Base-by-base conservation (phyloP, 2,888 invertebrate species). In the Hypsopygia costalis region DNA sequence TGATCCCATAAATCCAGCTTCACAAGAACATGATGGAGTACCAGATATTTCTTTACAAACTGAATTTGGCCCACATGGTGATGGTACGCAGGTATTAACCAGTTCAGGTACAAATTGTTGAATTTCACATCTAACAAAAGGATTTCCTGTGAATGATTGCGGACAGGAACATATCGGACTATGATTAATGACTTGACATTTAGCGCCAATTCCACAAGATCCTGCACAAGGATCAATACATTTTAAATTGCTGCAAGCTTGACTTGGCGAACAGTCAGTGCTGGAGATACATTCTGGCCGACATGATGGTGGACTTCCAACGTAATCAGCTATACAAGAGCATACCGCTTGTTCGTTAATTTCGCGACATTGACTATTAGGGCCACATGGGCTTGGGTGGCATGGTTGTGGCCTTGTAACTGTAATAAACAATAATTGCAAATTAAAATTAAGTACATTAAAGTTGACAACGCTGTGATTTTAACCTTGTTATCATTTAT, bases 211-310 rank as follows among this genome's bases (percentile, higher is more conserved):
- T 11, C 96, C 96, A 65, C 96, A 96, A n/a, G 94, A 91, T 56
- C 94, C 95, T 40, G 91, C 91, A 62, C 96, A 96, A n/a, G 96
- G 95, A 70, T 95, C 92, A 21, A 92, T 85, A 67, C 96, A 96
- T 80, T 94, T 94, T 68, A 93, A 93, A 65, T 95, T 95, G 39
- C 91, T 91, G 61, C 95, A 95, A 3, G 95, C 93, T 79, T 93
- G 91, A 52, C 91, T 93, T 33, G 92, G 91, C 3, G 91, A 73
- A 72, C 96, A 96, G 69, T 95, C 95, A 0, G 93, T 91, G 68
- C 93, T 94, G 3, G 92, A 90, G 28, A 92, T 89, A 68, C 95
- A 95, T 77, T 95, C 94, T 9, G 95, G 94, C 58, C 94, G 88
- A 63, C 95, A 95, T 6, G 92, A 91, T 1, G 95, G 95, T 29